Conservation (phyloP, 2,888 invertebrate genomes). For the Tupiocoris notatus region DNA sequence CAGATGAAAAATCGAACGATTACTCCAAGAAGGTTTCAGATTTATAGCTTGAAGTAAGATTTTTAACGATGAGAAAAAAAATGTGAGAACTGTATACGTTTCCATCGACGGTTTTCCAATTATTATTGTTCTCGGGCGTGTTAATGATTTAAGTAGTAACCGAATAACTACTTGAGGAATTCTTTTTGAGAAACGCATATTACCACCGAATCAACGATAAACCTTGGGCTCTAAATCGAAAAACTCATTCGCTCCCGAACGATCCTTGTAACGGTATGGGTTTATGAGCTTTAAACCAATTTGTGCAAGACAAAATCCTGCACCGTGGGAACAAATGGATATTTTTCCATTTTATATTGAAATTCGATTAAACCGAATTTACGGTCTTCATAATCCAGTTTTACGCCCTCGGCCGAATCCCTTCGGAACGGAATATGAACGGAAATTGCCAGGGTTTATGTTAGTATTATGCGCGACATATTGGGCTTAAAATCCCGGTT, state of each 20-base stretch:
- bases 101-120: too few relatives aligned
- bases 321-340: conserved; percentile 5
- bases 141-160: too few relatives aligned
- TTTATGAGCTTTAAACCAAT: too few relatives aligned
- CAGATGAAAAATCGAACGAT: neutral
- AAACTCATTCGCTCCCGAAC: too few relatives aligned
- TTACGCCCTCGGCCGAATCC: neutral
- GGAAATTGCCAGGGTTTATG: neutral
- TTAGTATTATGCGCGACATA: conserved; percentile 30
- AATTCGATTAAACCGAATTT: conserved; percentile 33
- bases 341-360: conserved; percentile 14
- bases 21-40: neutral
- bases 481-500: conserved; percentile 18
- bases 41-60: neutral
- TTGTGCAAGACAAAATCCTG: too few relatives aligned
- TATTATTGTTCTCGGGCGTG: too few relatives aligned
- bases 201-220: too few relatives aligned
- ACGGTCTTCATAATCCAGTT: conserved; percentile 29
- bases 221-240: too few relatives aligned
- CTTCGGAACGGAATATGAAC: neutral
- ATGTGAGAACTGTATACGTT: too few relatives aligned
- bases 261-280: too few relatives aligned
- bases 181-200: too few relatives aligned
- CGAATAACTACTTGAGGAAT: too few relatives aligned
- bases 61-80: neutral